Percentiles rank a stretch among this genome's conserved stretches.
These are phyloP conservation scores for Drosophila rellima DNA, from an alignment of 2,888 invertebrate species.

Conservation along the genomic window DNA sequence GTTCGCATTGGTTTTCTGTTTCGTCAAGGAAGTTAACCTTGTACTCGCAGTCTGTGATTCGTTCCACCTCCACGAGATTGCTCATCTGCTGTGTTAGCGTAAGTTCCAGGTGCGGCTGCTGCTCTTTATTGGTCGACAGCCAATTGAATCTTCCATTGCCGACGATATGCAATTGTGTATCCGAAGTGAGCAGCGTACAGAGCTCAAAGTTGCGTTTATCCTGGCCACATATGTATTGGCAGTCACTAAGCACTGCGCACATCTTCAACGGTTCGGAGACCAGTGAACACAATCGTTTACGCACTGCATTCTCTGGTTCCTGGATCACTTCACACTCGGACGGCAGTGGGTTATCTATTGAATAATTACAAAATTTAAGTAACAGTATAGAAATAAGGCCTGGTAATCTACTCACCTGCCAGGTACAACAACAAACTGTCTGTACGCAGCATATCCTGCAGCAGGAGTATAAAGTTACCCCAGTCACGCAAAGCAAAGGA, in stretches of 20 bases:
- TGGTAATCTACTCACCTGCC: conserved; percentile 82
- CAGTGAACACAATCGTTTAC: conserved; percentile 76
- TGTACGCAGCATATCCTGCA: conserved; percentile 87
- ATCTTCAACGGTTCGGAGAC: conserved; percentile 84
- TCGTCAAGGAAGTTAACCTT: conserved; percentile 87
- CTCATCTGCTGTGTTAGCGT: conserved; percentile 86
- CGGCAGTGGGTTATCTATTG: conserved; percentile 80
- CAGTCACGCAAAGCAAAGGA: conserved; percentile 86
- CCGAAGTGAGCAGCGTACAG: conserved; percentile 83
- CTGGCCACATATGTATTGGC: conserved; percentile 82
- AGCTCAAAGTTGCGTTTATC: conserved; percentile 74
- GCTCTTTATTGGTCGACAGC: conserved; percentile 80
- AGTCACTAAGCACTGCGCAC: conserved; percentile 86
- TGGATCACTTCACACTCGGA: conserved; percentile 83
- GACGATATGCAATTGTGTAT: conserved; percentile 86
- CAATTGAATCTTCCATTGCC: conserved; percentile 85
- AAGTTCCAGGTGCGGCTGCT: conserved; percentile 62
- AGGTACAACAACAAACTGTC: conserved; percentile 86
- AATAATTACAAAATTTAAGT: neutral
- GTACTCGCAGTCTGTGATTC: conserved; percentile 83
- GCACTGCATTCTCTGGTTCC: conserved; percentile 84
- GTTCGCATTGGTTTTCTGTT: conserved; percentile 86
- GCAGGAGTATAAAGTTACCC: conserved; percentile 83
- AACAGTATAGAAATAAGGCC: neutral
- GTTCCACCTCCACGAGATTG: conserved; percentile 87